These are phyloP conservation scores for Proterorhinus semilunaris DNA, from an alignment of 2,113 vertebrate species.

Conservation along the genomic window DNA sequence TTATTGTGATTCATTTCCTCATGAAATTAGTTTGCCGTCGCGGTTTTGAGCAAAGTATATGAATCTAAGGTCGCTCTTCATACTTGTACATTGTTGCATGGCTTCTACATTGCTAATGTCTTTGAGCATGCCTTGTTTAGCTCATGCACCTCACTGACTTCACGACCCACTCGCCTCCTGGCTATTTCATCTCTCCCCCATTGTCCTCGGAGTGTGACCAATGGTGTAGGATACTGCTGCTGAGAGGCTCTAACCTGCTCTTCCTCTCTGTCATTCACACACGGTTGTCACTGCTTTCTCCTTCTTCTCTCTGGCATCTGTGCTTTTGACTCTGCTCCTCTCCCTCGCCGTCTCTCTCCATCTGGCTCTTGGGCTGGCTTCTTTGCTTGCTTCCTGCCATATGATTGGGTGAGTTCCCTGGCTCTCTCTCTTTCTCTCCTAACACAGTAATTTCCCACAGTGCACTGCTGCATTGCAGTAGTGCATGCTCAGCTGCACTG, in stretches of 20 bases:
- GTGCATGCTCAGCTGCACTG: conserved; percentile 49
- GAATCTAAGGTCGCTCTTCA: not conserved
- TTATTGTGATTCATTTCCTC: no score
- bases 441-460: conserved; percentile 66
- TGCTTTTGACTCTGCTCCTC: conserved; percentile 27
- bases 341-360: conserved; percentile 45
- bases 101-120: not conserved
- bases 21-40: no score
- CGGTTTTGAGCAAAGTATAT: not conserved
- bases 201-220: conserved; percentile 33
- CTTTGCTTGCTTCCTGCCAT: conserved; percentile 75
- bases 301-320: conserved; percentile 35
- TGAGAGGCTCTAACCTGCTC: conserved; percentile 53
- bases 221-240: conserved; percentile 50
- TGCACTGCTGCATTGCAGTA: conserved; percentile 72
- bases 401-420: conserved; percentile 73
- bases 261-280: conserved; percentile 40
- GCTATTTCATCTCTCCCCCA: conserved; percentile 26
- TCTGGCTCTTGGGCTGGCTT: conserved; percentile 70
- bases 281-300: conserved; percentile 36
- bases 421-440: conserved; percentile 51
- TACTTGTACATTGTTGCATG: not conserved
- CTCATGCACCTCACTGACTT: conserved; percentile 21
- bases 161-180: conserved; percentile 20
- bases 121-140: conserved; percentile 15